Evolutionary conservation across 30 jellyfish, hydroid and myxozoan species (phyloP), one percentile per base, ranked within the genome.

Genomic region (Nemopilema nomurai): DNA sequence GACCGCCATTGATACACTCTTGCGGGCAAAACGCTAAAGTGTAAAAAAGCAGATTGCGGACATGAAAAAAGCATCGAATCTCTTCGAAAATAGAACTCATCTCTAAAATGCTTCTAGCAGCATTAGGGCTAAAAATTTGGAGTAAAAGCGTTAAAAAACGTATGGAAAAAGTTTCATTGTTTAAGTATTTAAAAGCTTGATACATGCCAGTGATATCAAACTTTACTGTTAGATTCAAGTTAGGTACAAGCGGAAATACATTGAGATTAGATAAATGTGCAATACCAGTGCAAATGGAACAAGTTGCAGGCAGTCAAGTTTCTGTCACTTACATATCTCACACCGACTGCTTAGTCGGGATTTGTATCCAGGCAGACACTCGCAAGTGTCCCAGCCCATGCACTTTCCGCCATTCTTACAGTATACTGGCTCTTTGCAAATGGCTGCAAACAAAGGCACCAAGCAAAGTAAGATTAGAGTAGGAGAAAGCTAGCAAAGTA

Each of bases 321-420:
- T 0, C 17, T 4, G 27, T 8, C 33, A 81, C 96, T 82, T 87
- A 92, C 98, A 84, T 18, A 0, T 23, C 67, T 66, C 73, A 83
- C 98, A 93, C 22, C 64, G 88, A 1, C 93, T 86, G 28, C 67
- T 63, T 49, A 70, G 28, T n/a, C 87, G 27, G 74, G 66, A 28
- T 68, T 91, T 81, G 80, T 93, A 93, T 20, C 93, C 93, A 23
- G 69, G 30, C 18, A 97, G 97, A 70, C 98, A 93, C 16, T 71
- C 76, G 79, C 98, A 93, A 22, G 71, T 77, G 75, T 83, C 89
- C 81, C 88, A 78, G 27, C 87, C 97, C 18, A 66, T 28, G 74
- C 98, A 93, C 29, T 30, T 32, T 17, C 98, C 98, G 13, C 98
- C 98, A 79, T 93, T 84, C 81, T 77, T 78, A 57, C 98, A 93